Percentiles rank a stretch among this genome's conserved stretches.
These are phyloP conservation scores for Pseudoips prasinana DNA, from an alignment of 2,888 invertebrate genomes.

Conservation along the genomic window DNA sequence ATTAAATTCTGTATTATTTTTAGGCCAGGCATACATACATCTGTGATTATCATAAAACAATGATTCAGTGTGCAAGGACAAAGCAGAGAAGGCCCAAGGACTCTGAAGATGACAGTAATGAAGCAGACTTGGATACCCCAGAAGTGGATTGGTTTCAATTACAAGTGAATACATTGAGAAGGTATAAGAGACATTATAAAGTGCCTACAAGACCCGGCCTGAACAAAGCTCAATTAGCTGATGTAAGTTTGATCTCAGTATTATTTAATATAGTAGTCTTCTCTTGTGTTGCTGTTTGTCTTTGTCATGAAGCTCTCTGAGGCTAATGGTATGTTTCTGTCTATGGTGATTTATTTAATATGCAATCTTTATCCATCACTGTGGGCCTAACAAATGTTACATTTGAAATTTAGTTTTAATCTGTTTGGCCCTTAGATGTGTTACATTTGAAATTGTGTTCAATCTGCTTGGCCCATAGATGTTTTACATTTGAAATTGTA, in stretches of 20 bases:
- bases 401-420: too few species aligned
- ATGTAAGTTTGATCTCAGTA: constrained; percentile 92
- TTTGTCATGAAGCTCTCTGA: too few species aligned
- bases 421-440: too few species aligned
- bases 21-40: constrained; percentile 97
- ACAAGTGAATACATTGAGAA: constrained; percentile 95
- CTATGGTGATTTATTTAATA: too few species aligned
- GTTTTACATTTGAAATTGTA: too few species aligned
- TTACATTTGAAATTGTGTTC: too few species aligned
- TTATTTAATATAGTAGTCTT: too few species aligned
- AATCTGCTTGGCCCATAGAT: too few species aligned
- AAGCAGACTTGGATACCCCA: constrained; percentile 94
- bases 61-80: constrained; percentile 97
- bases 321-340: too few species aligned
- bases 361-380: too few species aligned
- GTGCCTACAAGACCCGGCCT: constrained; percentile 94
- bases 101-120: constrained; percentile 96
- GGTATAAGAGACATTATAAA: constrained; percentile 97
- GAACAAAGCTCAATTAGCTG: constrained; percentile 97
- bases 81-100: constrained; percentile 94
- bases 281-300: too few species aligned
- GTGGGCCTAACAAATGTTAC: too few species aligned
- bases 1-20: constrained; percentile 23
- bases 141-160: constrained; percentile 97
- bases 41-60: constrained; percentile 97